Percentiles rank a stretch among this genome's conserved stretches.
Evolutionary conservation across 2,888 invertebrate species (phyloP).

Genomic region (Ypsolopha sequella): DNA sequence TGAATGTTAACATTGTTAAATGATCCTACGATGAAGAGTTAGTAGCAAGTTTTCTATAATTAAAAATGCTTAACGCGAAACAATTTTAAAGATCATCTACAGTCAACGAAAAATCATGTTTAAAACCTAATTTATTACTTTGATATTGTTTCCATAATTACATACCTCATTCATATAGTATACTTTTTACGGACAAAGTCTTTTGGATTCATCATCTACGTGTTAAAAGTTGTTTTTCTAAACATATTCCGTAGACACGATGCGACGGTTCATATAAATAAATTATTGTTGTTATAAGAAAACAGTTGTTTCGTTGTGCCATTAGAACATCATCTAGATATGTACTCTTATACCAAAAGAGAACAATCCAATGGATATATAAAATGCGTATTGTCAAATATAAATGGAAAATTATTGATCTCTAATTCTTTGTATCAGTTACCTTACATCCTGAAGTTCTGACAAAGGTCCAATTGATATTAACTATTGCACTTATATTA

Average conservation of each 20-base stretch:
- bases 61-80: not conserved
- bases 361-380: no score
- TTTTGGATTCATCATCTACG: conserved; percentile 20
- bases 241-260: not conserved
- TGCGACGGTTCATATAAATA: not conserved
- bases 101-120: conserved; percentile 20
- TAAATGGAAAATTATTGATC: not conserved
- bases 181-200: conserved; percentile 47
- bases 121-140: conserved; percentile 33
- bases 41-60: no score
- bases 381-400: not conserved
- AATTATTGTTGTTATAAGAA: not conserved
- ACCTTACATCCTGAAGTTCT: conserved; percentile 20
- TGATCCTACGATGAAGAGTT: no score
- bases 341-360: not conserved
- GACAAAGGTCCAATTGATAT: conserved; percentile 30
- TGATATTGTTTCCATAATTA: conserved; percentile 31
- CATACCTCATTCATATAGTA: conserved; percentile 26
- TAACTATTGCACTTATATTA: conserved; percentile 17
- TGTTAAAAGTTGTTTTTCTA: not conserved
- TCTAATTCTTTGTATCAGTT: conserved; percentile 11
- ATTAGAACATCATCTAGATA: conserved; percentile 3
- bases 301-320: conserved; percentile 8
- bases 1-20: no score
- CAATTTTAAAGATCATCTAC: conserved; percentile 11